phyloP scores from a whole-genome alignment of 2,797 vertebrate genomes.

The Leontopithecus rosalia region DNA sequence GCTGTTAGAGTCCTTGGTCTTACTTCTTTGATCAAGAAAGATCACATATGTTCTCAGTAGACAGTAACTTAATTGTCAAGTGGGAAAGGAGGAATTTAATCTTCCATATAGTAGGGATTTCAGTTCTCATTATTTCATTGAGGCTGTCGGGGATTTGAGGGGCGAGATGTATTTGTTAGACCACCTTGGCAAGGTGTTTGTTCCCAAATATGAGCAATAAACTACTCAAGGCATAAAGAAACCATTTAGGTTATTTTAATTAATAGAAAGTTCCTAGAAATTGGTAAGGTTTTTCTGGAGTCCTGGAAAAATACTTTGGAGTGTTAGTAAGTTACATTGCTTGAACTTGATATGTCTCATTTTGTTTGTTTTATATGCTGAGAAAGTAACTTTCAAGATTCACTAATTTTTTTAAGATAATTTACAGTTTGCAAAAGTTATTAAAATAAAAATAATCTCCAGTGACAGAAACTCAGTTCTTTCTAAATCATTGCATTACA shows the following conservation, averaged over 20 bases:
- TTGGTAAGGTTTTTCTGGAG: background rate
- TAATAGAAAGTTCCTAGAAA: background rate
- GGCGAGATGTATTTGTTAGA: background rate
- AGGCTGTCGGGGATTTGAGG: background rate
- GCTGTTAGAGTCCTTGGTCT: background rate
- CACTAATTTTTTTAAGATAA: background rate
- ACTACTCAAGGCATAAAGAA: background rate
- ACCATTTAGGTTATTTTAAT: background rate
- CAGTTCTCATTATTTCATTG: background rate
- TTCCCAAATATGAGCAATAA: background rate
- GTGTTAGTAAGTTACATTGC: background rate
- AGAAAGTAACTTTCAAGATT: constrained; percentile 3
- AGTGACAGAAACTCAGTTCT: background rate
- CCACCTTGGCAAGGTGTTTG: background rate
- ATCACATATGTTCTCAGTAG: background rate
- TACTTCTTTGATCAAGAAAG: background rate
- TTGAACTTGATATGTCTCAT: constrained; percentile 3
- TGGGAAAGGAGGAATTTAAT: background rate
- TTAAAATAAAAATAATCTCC: background rate
- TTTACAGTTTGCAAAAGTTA: constrained; percentile 13
- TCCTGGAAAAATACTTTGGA: background rate
- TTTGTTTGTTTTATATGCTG: background rate
- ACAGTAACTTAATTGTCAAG: background rate
- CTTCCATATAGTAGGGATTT: background rate
- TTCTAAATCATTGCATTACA: background rate